A percentile compares a stretch with the other conserved stretches of the same genome.
Evolutionary conservation across 1,140 invertebrate genomes (phyloP).

Genomic region (Leptinotarsa texana): DNA sequence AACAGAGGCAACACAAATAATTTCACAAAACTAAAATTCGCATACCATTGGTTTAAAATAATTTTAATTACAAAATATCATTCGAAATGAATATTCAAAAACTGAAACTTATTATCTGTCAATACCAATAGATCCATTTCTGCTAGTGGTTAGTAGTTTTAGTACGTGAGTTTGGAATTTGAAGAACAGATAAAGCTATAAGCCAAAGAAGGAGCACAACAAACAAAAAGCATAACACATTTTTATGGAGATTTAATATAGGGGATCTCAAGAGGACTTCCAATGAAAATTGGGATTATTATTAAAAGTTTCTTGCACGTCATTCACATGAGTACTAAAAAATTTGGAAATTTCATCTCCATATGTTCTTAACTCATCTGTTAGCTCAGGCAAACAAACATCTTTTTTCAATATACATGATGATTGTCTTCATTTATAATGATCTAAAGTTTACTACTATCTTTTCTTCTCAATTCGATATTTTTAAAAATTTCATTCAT

Average conservation of each 20-base stretch:
- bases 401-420: too few relatives aligned
- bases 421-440: too few relatives aligned
- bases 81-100: too few relatives aligned
- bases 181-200: background rate
- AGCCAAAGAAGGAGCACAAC: background rate
- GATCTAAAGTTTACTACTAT: constrained; percentile 4
- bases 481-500: constrained; percentile 38
- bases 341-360: background rate
- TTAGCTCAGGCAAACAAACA: too few relatives aligned
- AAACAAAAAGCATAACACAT: background rate
- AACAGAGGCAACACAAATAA: too few relatives aligned
- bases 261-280: background rate
- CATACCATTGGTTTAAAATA: too few relatives aligned
- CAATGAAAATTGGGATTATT: background rate
- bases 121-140: too few relatives aligned
- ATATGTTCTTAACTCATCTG: too few relatives aligned
- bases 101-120: too few relatives aligned
- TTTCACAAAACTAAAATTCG: too few relatives aligned
- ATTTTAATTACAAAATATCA: too few relatives aligned
- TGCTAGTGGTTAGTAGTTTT: too few relatives aligned
- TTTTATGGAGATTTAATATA: background rate
- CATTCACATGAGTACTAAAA: background rate
- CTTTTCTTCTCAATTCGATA: constrained; percentile 31
- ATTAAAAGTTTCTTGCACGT: background rate
- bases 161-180: background rate